Conservation (phyloP, 2,797 vertebrate genomes). For the Allochrocebus solatus region DNA sequence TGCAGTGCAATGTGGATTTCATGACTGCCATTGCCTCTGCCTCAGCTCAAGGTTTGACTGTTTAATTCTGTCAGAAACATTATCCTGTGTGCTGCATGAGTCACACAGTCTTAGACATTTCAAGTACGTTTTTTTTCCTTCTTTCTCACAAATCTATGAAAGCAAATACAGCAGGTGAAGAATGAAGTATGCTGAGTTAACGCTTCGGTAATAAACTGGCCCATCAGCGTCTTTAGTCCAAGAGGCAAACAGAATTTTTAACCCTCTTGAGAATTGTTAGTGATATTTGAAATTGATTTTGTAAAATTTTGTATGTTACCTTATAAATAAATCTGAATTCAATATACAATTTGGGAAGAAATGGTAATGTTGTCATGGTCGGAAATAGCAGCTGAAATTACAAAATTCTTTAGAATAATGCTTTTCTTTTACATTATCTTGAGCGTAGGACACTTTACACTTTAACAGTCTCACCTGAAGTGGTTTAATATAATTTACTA, state of each 20-base stretch:
- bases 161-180: neutral
- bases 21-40: rapidly evolving
- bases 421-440: neutral
- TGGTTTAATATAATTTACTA: neutral
- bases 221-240: neutral
- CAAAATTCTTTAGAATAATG: neutral
- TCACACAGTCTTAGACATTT: neutral
- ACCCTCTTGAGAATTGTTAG: neutral
- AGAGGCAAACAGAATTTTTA: neutral
- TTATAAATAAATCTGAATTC: constrained; percentile 20
- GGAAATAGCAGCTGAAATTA: neutral
- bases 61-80: neutral
- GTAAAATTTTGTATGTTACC: neutral
- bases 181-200: neutral
- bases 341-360: neutral
- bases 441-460: neutral
- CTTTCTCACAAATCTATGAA: neutral
- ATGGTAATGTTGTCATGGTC: neutral
- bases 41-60: neutral
- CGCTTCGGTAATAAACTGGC: neutral
- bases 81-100: neutral
- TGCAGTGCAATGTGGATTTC: neutral
- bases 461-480: neutral
- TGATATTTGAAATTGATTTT: neutral
- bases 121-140: neutral